Percentiles rank a stretch among this genome's conserved stretches.
These are phyloP conservation scores for Phodopus roborovskii DNA, from an alignment of 2,113 vertebrate genomes.

Conservation along the genomic window DNA sequence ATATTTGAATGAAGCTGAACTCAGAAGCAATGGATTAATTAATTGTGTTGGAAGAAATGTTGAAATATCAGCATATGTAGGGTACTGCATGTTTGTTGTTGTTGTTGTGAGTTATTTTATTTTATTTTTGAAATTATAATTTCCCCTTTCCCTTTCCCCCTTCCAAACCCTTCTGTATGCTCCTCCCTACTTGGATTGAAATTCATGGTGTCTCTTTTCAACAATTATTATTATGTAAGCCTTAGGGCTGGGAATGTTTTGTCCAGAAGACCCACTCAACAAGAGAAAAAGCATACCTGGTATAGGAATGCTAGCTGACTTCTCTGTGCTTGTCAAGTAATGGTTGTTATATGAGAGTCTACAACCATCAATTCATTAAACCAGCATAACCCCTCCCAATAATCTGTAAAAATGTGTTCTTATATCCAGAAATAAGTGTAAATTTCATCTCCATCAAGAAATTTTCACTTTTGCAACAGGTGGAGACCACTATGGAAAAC, in stretches of 20 bases:
- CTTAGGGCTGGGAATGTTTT: not conserved
- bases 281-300: not conserved
- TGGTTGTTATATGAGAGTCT: not conserved
- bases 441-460: no score
- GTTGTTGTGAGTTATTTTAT: no score
- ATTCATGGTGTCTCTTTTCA: not conserved
- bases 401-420: not conserved
- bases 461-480: no score
- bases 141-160: not conserved
- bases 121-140: not conserved
- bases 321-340: not conserved
- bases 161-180: not conserved
- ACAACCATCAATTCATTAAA: not conserved
- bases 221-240: not conserved
- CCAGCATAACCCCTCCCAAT: not conserved
- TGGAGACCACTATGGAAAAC: not conserved
- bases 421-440: no score
- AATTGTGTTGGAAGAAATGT: not conserved
- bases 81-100: not conserved
- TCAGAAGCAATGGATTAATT: not conserved
- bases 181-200: not conserved
- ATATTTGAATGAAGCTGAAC: not conserved
- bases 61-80: not conserved
- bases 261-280: not conserved
- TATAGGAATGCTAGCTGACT: not conserved